Base-by-base conservation (phyloP, 2,113 vertebrate species). In the Cariama cristata region DNA sequence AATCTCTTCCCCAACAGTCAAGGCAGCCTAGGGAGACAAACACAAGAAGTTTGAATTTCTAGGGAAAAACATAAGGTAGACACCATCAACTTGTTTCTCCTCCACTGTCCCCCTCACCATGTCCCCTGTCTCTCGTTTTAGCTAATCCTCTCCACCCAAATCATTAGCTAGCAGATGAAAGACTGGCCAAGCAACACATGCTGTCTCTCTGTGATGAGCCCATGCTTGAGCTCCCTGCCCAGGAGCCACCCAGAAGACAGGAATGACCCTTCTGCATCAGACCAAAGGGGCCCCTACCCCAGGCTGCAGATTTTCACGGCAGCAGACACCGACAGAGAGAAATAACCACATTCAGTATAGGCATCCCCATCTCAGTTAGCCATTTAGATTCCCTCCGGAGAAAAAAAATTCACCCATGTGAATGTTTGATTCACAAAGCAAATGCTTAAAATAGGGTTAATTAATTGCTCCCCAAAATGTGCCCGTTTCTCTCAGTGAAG, bases 381-480 rank as follows among this genome's bases (percentile, higher is more conserved):
- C 30, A 69, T 73, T 59, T 58, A 60, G 14, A 11, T 68, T 76
- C 79, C 49, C 50, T 58, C 55, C 2, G 4, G 49, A 62, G 45
- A 68, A 93, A 95, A 88, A 88, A 21, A 26, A 8, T 44, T 79
- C 40, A 66, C 40, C 35, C 21, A 49, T 40, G 45, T 56, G 50
- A 79, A 83, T 58, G 33, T 76, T 86, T 88, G 79, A 58, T 68
- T 88, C 79, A 90, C 18, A 72, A 88, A 82, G 79, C 62, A 86
- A 88, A 68, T 76, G n/a, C 75, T 96, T 95, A 88, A 96, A 92
- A 92, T 60, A 92, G 30, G 26, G 28, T 79, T 91, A 91, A 88
- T 80, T 53, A 95, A 83, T 53, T 83, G 52, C 35, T 88, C 10
- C 38, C 38, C 83, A 40, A 76, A 84, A 86, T 73, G 12, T 73